A percentile compares a stretch with the other conserved stretches of the same genome.
Evolutionary conservation across 2,113 vertebrate genomes (phyloP).

Genomic region (Cisticola juncidis): DNA sequence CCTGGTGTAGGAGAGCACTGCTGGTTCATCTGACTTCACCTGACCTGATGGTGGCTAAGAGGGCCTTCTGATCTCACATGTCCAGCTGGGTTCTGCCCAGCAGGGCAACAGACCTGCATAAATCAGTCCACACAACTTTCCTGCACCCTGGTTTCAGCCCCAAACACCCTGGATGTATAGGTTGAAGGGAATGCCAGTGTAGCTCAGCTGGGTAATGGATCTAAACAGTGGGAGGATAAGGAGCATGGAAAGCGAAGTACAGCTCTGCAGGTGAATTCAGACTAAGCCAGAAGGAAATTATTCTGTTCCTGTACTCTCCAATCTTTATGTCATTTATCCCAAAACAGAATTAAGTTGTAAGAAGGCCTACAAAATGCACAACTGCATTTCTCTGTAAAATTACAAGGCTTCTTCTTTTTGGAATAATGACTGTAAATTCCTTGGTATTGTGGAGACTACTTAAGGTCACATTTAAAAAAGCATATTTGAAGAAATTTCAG

Average conservation of each 20-base stretch:
- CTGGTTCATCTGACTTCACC: not conserved
- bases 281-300: not conserved
- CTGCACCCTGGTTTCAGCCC: not conserved
- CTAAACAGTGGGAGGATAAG: not conserved
- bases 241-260: not conserved
- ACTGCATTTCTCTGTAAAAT: slow-evolving; percentile 2
- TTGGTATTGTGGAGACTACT: not conserved
- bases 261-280: not conserved
- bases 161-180: not conserved
- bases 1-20: not conserved
- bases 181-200: not conserved
- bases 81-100: not conserved
- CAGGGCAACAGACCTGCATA: not conserved
- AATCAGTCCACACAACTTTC: not conserved
- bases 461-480: slow-evolving; percentile 5
- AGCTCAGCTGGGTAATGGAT: not conserved
- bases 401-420: not conserved
- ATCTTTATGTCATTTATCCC: not conserved
- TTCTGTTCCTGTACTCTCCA: not conserved
- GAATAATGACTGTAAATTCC: slow-evolving; percentile 10
- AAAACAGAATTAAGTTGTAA: not conserved
- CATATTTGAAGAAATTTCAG: not conserved
- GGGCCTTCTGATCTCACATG: not conserved
- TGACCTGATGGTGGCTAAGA: not conserved
- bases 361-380: not conserved